Base-by-base conservation (phyloP, 2,888 invertebrate genomes). In the Xylophagus ater region DNA sequence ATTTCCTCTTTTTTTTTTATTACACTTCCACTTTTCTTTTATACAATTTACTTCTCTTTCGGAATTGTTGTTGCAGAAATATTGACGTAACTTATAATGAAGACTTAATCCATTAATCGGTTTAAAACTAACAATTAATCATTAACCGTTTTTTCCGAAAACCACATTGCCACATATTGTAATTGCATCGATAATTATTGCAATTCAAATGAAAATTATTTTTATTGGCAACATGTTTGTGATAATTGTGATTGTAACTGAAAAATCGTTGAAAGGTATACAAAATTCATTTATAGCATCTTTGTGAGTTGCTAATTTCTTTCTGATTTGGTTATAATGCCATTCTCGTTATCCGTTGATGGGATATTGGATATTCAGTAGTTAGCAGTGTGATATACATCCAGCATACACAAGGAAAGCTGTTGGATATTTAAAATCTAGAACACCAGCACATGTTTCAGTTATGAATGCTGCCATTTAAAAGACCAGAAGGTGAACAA, bases 211-310 rank as follows among this genome's bases (percentile, higher is more conserved):
- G 87, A 87, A 94, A 55, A 81, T 92, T 58, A 90, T 96, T 45
- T 87, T 93, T 29, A 87, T 93, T 31, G 96, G 96, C 6, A 96
- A 96, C 64, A 88, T 93, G 83, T 68, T 96, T 54, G 94, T 96
- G 48, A 93, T 94, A 50, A 89, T 94, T 47, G 94, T 94, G 34
- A 94, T 96, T 53, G 87, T 85, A 51, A 93, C 90, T 1, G 94
- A 96, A 56, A 90, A 92, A 60, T 86, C 92, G 10, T 67, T 96
- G 50, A 94, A 94, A 65, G 90, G 90, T 56, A 88, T 93, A 51
- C 93, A 94, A 65, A 94, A 96, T 65, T 94, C 93, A 92, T 94
- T 96, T 65, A 94, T 96, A 52, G 94, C 92, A 6, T 93, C 92
- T 10, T 63, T 96, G 55, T 94, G 94, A 0, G 90, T 96, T 48